phyloP scores from a whole-genome alignment of 2,797 vertebrate species.

The Chelon labrosus region DNA sequence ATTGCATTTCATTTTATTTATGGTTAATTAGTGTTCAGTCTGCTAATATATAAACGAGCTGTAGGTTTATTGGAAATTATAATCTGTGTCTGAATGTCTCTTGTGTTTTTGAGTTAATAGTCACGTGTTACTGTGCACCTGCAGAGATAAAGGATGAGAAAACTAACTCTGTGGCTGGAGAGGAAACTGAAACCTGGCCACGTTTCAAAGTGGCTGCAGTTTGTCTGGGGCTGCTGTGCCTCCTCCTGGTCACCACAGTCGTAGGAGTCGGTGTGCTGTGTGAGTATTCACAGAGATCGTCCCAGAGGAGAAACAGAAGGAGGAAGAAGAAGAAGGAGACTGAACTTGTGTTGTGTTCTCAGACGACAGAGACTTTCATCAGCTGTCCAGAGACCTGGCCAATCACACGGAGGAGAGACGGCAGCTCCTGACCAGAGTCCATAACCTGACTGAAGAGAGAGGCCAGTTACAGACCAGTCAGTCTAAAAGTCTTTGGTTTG shows the following conservation, averaged over 20 bases:
- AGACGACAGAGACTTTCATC: slow-evolving; percentile 18
- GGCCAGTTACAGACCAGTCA: background rate
- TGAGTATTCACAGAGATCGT: slow-evolving; percentile 3
- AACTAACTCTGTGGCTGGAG: background rate
- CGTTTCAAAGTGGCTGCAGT: background rate
- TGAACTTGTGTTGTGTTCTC: no score
- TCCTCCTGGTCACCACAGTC: slow-evolving; percentile 14
- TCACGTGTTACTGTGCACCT: background rate
- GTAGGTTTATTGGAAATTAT: no score
- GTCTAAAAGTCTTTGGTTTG: background rate
- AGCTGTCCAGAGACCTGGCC: slow-evolving; percentile 18
- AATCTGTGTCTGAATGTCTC: no score
- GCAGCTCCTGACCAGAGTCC: slow-evolving; percentile 17
- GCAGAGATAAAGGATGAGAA: background rate
- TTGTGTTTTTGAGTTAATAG: no score
- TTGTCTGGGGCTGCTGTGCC: slow-evolving; percentile 28
- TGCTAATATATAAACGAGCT: no score
- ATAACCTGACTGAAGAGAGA: slow-evolving; percentile 29
- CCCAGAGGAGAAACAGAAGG: background rate
- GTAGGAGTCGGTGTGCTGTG: slow-evolving; percentile 7
- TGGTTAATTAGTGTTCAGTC: no score
- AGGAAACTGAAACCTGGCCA: slow-evolving; percentile 2
- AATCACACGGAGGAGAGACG: slow-evolving; percentile 16
- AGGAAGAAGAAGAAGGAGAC: background rate
- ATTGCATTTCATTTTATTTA: no score